Conservation (phyloP, 2,888 invertebrate species). For the Lordiphosa andalusiaca region DNA sequence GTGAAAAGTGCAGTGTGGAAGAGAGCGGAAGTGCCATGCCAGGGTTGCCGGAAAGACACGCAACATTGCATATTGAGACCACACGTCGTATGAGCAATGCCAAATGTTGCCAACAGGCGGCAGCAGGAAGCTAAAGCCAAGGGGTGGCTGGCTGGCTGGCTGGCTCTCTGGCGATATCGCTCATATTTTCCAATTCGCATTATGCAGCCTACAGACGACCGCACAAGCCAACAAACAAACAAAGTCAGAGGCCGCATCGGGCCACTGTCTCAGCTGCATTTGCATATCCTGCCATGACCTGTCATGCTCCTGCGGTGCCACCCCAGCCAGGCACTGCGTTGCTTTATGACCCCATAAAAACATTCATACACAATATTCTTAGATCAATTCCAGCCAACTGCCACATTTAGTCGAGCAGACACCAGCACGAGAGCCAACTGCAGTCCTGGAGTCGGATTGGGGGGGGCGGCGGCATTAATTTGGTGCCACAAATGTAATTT, state of each 20-base stretch:
- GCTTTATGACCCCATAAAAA: constrained; percentile 70
- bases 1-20: constrained; percentile 44
- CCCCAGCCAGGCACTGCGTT: constrained; percentile 20
- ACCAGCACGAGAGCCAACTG: too few relatives aligned
- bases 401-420: constrained; percentile 44
- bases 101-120: constrained; percentile 46
- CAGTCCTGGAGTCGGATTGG: too few relatives aligned
- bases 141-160: constrained; percentile 28
- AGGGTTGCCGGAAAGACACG: constrained; percentile 57
- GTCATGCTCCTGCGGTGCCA: constrained; percentile 1
- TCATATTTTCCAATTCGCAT: constrained; percentile 67
- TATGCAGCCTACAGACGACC: constrained; percentile 47
- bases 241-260: constrained; percentile 9
- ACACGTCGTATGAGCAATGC: constrained; percentile 67
- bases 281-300: constrained; percentile 40
- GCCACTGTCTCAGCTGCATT: constrained; percentile 46
- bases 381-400: constrained; percentile 48
- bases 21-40: constrained; percentile 44
- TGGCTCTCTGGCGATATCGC: constrained; percentile 51
- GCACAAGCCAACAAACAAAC: constrained; percentile 30
- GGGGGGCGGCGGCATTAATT: constrained; percentile 19
- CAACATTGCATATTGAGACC: constrained; percentile 72
- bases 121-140: constrained; percentile 8
- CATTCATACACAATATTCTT: constrained; percentile 68
- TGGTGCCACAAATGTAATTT: constrained; percentile 32